Evolutionary conservation across 2,113 vertebrate species (phyloP).

Genomic region (Brienomyrus longianalis): DNA sequence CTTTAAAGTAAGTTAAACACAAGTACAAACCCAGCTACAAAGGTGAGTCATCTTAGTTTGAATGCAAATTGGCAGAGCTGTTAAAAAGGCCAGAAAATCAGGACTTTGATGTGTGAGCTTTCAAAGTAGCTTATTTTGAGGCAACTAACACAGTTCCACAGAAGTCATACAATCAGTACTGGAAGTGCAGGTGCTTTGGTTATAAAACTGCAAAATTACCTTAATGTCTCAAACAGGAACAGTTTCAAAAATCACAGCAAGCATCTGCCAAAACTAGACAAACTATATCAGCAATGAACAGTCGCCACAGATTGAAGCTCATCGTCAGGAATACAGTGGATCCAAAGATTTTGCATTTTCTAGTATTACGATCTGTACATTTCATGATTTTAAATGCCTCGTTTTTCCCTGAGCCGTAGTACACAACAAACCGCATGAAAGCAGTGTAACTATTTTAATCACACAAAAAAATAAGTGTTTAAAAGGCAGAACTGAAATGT

Average conservation of each 20-base stretch:
- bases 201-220: slow-evolving; percentile 49
- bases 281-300: not conserved
- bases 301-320: not conserved
- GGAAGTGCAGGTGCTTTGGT: not conserved
- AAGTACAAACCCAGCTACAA: not conserved
- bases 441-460: not conserved
- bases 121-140: not conserved
- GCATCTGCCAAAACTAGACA: not conserved
- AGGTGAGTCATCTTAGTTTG: not conserved
- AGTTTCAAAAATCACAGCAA: not conserved
- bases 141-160: not conserved
- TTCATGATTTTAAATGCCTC: not conserved
- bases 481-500: not conserved
- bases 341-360: not conserved
- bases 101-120: not conserved
- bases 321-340: not conserved
- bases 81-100: not conserved
- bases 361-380: not conserved
- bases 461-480: not conserved
- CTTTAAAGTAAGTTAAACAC: not conserved
- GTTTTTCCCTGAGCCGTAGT: not conserved
- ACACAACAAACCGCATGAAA: not conserved
- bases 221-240: slow-evolving; percentile 53
- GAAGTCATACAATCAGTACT: not conserved
- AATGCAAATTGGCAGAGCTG: not conserved